Conservation (phyloP, 2,888 invertebrate genomes). For the Exocentrus adspersus region DNA sequence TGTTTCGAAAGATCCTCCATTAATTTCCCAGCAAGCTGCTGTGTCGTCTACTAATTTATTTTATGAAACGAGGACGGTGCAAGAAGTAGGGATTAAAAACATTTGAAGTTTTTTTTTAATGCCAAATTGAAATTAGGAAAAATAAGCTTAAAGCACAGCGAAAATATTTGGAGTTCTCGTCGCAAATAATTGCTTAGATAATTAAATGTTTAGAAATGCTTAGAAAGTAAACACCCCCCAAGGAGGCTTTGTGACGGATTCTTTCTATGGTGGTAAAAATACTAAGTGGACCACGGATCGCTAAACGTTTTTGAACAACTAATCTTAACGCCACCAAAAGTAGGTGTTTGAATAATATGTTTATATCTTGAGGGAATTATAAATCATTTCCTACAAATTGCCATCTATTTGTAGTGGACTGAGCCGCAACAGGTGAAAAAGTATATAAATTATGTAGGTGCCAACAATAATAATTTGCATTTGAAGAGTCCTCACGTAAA, state of each 20-base stretch:
- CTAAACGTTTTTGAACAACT: too few species aligned
- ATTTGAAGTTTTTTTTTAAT: too few species aligned
- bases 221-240: too few species aligned
- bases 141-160: too few species aligned
- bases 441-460: constrained; percentile 36
- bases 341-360: background rate
- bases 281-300: too few species aligned
- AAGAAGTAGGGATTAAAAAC: too few species aligned
- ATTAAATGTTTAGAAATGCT: too few species aligned
- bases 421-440: constrained; percentile 41
- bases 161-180: too few species aligned
- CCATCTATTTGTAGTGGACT: constrained; percentile 36
- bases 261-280: too few species aligned
- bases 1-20: background rate
- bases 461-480: constrained; percentile 38
- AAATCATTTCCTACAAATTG: constrained; percentile 11
- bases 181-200: too few species aligned
- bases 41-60: background rate
- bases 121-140: too few species aligned
- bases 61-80: background rate
- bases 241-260: too few species aligned
- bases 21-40: background rate
- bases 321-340: background rate
- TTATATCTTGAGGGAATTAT: background rate
- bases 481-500: constrained; percentile 21